These are phyloP conservation scores for Carettochelys insculpta DNA, from an alignment of 2,113 vertebrate genomes.

Conservation along the genomic window DNA sequence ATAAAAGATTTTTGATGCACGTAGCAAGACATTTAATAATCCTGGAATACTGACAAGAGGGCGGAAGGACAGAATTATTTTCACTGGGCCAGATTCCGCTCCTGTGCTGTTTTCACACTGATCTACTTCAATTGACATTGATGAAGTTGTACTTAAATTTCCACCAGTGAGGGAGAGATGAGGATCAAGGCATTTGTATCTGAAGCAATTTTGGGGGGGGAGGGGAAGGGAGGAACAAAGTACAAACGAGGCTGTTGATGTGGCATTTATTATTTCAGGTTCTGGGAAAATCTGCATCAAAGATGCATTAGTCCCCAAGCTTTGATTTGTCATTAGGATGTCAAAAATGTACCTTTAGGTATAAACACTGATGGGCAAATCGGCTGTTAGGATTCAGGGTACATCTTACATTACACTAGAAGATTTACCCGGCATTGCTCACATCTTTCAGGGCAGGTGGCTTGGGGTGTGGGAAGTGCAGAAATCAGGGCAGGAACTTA, in stretches of 20 bases:
- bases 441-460: too few relatives aligned
- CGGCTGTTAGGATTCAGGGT: neutral
- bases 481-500: too few relatives aligned
- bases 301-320: too few relatives aligned
- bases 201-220: neutral
- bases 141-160: neutral
- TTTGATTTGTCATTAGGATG: neutral
- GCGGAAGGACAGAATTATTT: neutral
- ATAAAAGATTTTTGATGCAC: neutral
- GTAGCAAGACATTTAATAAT: neutral
- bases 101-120: rapidly evolving
- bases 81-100: neutral
- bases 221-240: neutral
- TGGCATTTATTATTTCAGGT: neutral
- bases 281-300: neutral
- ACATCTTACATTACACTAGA: neutral
- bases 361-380: too few relatives aligned
- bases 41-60: neutral
- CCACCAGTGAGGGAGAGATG: neutral
- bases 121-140: neutral
- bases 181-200: neutral
- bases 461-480: too few relatives aligned
- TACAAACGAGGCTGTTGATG: neutral
- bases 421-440: too few relatives aligned
- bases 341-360: neutral